Percentiles rank a stretch among this genome's conserved stretches.
These are phyloP conservation scores for Brevipalpus yothersi DNA, from an alignment of 1,140 invertebrate genomes.

Conservation along the genomic window DNA sequence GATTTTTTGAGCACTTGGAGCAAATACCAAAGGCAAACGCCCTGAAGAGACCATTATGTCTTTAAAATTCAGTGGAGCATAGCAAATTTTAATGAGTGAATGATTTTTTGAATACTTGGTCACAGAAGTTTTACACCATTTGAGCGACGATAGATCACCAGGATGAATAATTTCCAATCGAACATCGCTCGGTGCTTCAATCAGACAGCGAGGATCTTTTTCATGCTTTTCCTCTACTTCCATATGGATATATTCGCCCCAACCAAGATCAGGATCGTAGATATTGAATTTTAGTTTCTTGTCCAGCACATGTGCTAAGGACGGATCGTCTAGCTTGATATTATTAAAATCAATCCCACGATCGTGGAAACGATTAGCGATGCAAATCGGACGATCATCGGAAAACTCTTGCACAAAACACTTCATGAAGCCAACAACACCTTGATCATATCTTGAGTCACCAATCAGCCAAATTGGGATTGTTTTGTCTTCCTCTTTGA, in stretches of 20 bases:
- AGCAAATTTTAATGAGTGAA: neutral
- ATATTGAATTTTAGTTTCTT: neutral
- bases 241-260: neutral
- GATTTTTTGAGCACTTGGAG: conserved; percentile 28
- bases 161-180: neutral
- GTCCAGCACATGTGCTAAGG: too few relatives aligned
- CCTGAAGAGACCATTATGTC: conserved; percentile 30
- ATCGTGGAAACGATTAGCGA: too few relatives aligned
- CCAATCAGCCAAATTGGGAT: too few relatives aligned
- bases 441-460: too few relatives aligned
- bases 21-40: conserved; percentile 46
- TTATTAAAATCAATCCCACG: too few relatives aligned
- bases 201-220: neutral
- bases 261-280: neutral
- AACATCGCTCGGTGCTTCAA: too few relatives aligned
- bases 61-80: conserved; percentile 4
- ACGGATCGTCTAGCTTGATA: too few relatives aligned
- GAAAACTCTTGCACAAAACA: too few relatives aligned
- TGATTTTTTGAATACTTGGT: too few relatives aligned
- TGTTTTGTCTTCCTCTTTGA: too few relatives aligned
- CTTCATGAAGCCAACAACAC: too few relatives aligned
- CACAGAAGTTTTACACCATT: neutral
- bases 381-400: too few relatives aligned
- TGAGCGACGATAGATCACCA: conserved; percentile 6
- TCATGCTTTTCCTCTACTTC: neutral